These are phyloP conservation scores for Manis crassicaudata DNA, from an alignment of 2,797 vertebrate species.

Conservation along the genomic window DNA sequence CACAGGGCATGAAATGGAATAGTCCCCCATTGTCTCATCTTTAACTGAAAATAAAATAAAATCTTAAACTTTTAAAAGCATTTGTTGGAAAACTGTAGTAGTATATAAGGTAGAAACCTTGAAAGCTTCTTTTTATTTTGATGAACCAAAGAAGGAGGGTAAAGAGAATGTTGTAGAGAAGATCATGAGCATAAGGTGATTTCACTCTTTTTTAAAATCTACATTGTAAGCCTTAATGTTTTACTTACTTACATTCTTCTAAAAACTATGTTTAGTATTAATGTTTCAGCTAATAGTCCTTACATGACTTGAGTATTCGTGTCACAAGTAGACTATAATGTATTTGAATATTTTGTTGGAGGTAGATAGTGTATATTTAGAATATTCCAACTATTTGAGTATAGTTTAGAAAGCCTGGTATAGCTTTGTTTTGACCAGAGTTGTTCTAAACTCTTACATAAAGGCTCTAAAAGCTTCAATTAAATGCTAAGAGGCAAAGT, in stretches of 20 bases:
- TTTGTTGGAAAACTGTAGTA: background rate
- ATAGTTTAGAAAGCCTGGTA: background rate
- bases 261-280: background rate
- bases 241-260: background rate
- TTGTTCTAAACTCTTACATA: constrained; percentile 28
- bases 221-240: background rate
- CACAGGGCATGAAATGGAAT: background rate
- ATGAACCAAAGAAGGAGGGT: background rate
- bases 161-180: background rate
- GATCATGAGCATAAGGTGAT: background rate
- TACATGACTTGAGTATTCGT: background rate
- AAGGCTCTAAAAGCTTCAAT: background rate
- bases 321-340: background rate
- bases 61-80: background rate
- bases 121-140: background rate
- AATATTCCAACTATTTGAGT: background rate
- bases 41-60: constrained; percentile 7
- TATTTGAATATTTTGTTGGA: constrained; percentile 24
- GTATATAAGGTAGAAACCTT: background rate
- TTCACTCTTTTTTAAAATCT: background rate
- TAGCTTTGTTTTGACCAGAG: constrained; percentile 32
- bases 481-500: background rate
- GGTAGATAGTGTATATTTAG: background rate
- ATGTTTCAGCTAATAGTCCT: background rate
- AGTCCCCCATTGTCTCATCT: background rate